Conservation (phyloP, 2,797 vertebrate genomes). For the Anguilla anguilla region DNA sequence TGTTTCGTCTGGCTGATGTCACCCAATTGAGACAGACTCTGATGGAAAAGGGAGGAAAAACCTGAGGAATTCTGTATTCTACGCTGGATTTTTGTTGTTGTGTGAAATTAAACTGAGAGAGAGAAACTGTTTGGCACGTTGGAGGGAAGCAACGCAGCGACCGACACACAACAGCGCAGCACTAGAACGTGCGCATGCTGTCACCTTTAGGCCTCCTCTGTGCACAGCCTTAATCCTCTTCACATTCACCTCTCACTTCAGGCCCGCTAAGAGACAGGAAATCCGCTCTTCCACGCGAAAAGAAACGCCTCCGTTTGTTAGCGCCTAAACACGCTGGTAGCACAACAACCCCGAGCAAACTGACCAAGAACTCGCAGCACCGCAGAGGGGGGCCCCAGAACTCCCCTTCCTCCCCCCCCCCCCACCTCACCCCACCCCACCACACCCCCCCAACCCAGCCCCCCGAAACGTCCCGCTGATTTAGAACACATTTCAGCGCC, state of each 20-base stretch:
- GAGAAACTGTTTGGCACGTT: neutral
- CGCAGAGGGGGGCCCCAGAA: neutral
- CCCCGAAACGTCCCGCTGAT: constrained; percentile 20
- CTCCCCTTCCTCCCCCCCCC: neutral
- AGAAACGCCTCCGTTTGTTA: neutral
- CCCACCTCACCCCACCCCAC: neutral
- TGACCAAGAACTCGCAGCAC: neutral
- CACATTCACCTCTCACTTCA: constrained; percentile 15
- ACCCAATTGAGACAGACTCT: neutral
- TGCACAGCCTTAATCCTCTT: neutral
- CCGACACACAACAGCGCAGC: neutral
- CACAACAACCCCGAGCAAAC: neutral
- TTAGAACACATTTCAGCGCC: constrained; percentile 47
- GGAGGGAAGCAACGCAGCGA: neutral
- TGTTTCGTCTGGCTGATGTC: neutral
- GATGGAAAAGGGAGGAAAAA: neutral
- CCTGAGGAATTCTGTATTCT: neutral
- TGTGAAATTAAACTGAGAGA: neutral
- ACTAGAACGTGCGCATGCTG: neutral
- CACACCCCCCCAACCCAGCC: neutral
- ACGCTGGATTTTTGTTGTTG: neutral
- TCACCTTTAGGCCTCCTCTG: neutral
- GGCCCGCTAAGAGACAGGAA: neutral
- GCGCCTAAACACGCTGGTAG: neutral
- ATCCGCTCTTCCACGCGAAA: constrained; percentile 1